These are phyloP conservation scores for Chrysemys picta DNA, from an alignment of 2,113 vertebrate species.

Conservation along the genomic window DNA sequence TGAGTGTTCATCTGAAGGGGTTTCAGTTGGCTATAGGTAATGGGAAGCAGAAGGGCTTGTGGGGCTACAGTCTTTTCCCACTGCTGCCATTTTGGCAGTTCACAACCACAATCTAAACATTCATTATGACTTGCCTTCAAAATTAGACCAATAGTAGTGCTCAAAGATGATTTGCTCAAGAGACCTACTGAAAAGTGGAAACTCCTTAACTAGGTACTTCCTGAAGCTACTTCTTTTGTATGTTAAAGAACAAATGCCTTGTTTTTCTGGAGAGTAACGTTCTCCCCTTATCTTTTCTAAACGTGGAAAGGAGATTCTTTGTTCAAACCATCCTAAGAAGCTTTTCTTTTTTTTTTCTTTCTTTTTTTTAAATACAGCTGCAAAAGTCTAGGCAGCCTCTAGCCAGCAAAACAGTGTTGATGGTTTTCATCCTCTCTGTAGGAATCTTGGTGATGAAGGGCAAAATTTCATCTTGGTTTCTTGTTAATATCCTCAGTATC, in stretches of 20 bases:
- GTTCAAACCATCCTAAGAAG: not conserved
- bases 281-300: not conserved
- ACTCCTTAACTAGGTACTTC: not conserved
- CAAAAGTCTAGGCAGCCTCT: too few relatives aligned
- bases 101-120: not conserved
- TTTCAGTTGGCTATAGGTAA: not conserved
- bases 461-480: not conserved
- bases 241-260: not conserved
- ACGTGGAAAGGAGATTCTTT: not conserved
- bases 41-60: not conserved
- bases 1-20: not conserved
- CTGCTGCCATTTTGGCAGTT: not conserved
- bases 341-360: not conserved
- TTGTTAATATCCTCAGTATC: not conserved
- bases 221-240: not conserved
- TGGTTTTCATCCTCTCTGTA: not conserved
- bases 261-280: not conserved
- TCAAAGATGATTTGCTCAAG: not conserved
- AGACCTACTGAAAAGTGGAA: not conserved
- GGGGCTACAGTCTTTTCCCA: not conserved
- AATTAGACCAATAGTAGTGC: not conserved
- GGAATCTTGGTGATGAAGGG: not conserved
- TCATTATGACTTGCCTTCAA: not conserved
- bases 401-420: not conserved
- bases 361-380: too few relatives aligned